Evolutionary conservation across 2,888 invertebrate species (phyloP), one percentile per base, ranked within the genome.

Genomic region (Nymphalis urticae): DNA sequence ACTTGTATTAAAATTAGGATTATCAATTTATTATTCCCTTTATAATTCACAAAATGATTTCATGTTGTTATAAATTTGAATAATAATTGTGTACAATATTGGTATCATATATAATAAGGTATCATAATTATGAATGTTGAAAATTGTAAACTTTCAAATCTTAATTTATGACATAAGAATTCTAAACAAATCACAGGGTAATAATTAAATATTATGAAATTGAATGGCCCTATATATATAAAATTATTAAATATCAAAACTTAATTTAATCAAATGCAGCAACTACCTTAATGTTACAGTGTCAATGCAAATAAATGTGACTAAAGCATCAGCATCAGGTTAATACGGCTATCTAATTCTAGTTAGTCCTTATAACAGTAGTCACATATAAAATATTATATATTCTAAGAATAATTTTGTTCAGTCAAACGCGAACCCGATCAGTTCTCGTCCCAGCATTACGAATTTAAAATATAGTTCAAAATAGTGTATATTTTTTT

Each of bases 381-480:
- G 79, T 79, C 78, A 83, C 79, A 82, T 86, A 87, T 81, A 89
- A 88, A 89, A 89, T 85, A 87, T 88, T 85, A 81, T 85, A 82
- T 80, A 85, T 76, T 79, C 81, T 86, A 86, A 81, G 66, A 73
- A 73, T 70, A 79, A 85, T 83, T 83, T 85, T 88, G 84, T 83
- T 91, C 92, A 91, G 91, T 92, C 92, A 81, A 86, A 85, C 85
- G 80, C 83, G 79, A 83, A 80, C 84, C 81, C 79, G 74, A 75
- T 73, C 75, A 79, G 83, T 88, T 88, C 89, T 85, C 76, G 85
- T 70, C 88, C 88, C 88, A 89, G 87, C 86, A 83, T 72, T 75
- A 73, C 58, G 75, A 71, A 73, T 75, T 76, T 72, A 64, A 75
- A 76, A 76, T 48, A 53, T 32, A 64, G 19, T 66, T 62, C 24